phyloP scores from a whole-genome alignment of 1,140 invertebrate genomes.

The Drosophila takahashii region DNA sequence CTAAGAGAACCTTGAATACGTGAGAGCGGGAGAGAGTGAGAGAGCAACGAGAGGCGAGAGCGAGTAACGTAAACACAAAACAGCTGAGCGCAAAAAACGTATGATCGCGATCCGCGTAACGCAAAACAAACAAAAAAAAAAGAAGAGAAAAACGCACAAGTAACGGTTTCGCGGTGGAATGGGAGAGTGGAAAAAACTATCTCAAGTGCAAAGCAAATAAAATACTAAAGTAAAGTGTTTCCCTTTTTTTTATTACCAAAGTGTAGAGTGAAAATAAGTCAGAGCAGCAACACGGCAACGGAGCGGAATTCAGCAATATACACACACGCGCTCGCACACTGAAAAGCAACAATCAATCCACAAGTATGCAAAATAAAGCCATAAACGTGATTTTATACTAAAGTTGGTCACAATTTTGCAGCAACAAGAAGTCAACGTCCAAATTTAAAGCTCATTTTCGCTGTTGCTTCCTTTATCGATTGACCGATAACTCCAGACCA shows the following conservation, averaged over 20 bases:
- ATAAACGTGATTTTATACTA: constrained; percentile 50
- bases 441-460: constrained; percentile 40
- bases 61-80: constrained; percentile 73
- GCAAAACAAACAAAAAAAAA: constrained; percentile 50
- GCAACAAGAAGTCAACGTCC: constrained; percentile 35
- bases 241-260: constrained; percentile 26
- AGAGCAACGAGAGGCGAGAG: constrained; percentile 37
- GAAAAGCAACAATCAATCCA: constrained; percentile 51
- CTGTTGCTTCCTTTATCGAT: constrained; percentile 53
- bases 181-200: constrained; percentile 40
- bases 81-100: constrained; percentile 68
- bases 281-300: constrained; percentile 37
- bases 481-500: constrained; percentile 26
- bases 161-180: constrained; percentile 20
- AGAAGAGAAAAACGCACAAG: constrained; percentile 7
- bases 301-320: constrained; percentile 42
- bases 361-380: constrained; percentile 57
- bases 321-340: constrained; percentile 14
- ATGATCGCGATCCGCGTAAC: constrained; percentile 69
- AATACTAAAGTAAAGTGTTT: constrained; percentile 24
- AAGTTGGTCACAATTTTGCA: constrained; percentile 64
- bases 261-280: constrained; percentile 57
- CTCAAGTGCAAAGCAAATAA: constrained; percentile 37
- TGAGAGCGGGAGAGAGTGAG: background rate
- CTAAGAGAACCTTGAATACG: constrained; percentile 13